phyloP scores from a whole-genome alignment of 2,797 vertebrate species.

The Enteromius anoplus region DNA sequence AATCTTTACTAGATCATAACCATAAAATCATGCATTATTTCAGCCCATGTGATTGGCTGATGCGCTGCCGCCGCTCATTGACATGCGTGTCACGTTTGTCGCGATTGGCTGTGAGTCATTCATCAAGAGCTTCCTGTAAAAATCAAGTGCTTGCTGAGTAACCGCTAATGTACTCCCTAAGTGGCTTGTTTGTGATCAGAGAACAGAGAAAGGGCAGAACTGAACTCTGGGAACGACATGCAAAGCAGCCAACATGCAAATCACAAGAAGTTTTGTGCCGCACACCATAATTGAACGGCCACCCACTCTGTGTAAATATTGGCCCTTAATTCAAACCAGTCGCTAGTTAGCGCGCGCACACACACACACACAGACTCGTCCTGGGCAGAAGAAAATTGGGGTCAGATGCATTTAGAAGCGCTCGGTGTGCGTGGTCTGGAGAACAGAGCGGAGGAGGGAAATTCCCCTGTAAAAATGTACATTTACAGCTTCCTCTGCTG shows the following conservation, averaged over 20 bases:
- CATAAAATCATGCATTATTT: not conserved
- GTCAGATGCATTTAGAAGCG: slow-evolving; percentile 32
- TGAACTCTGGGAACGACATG: slow-evolving; percentile 39
- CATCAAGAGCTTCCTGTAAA: not conserved
- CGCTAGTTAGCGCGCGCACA: not conserved
- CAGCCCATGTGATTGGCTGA: not conserved
- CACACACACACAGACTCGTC: not conserved
- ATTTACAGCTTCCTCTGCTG: slow-evolving; percentile 26
- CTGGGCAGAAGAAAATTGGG: slow-evolving; percentile 36
- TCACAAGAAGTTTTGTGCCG: slow-evolving; percentile 16
- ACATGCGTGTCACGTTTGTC: not conserved
- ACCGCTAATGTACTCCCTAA: not conserved
- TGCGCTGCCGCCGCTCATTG: not conserved
- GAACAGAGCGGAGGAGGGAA: not conserved
- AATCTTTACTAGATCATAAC: not conserved
- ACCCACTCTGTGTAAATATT: slow-evolving; percentile 31
- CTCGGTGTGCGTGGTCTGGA: not conserved
- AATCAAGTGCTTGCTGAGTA: not conserved
- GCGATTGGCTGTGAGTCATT: slow-evolving; percentile 17
- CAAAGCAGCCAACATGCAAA: slow-evolving; percentile 52
- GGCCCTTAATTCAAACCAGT: slow-evolving; percentile 24
- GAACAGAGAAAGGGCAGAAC: slow-evolving; percentile 20
- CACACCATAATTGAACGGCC: slow-evolving; percentile 10
- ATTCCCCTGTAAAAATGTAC: slow-evolving; percentile 17
- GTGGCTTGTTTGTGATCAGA: not conserved